Evolutionary conservation across 2,888 invertebrate genomes (phyloP), one percentile per base, ranked within the genome.

Genomic region (Oligia latruncula): DNA sequence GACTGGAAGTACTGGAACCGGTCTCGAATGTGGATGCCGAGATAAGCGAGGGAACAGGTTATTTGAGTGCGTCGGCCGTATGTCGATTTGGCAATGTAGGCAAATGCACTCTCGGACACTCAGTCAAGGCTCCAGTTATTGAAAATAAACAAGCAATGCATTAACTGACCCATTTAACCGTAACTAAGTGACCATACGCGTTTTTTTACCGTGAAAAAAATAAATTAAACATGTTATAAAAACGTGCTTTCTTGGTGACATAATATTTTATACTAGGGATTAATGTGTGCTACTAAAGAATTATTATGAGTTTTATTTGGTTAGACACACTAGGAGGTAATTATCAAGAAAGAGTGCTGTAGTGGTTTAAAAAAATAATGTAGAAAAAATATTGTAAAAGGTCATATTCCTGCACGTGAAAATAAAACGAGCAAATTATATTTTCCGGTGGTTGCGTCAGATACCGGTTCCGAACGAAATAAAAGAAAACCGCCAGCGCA

Each of bases 41-140:
- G 92, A 93, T 93, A 92, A 92, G 88, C 87, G 83, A 89, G 86
- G 87, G 85, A 95, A 95, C 95, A 86, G 92, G 95, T 95, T 95
- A 91, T 89, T 86, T 76, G 89, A 90, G 92, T 90, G 92, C 92
- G 90, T 88, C 91, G 91, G 84, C 90, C 92, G 90, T 85, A 76
- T 86, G 87, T 83, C 87, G 89, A 90, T 94, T 94, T 93, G 93
- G 92, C 92, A 93, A 92, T 90, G 90, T 92, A 92, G 89, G 91
- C 91, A 93, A 92, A 92, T 92, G 92, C 92, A 91, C 90, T 89
- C 83, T 89, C 83, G 84, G 78, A 87, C 84, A 80, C 74, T 83
- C 84, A 85, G 85, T 85, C 91, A 90, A 90, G 89, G 90, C 81
- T 86, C 55, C 49, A 58, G 71, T 82, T 82, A 87, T 87, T 82